These are phyloP conservation scores for Acanthaster planci DNA, from an alignment of 35 echinoderm and acorn worm genomes.

Conservation along the genomic window DNA sequence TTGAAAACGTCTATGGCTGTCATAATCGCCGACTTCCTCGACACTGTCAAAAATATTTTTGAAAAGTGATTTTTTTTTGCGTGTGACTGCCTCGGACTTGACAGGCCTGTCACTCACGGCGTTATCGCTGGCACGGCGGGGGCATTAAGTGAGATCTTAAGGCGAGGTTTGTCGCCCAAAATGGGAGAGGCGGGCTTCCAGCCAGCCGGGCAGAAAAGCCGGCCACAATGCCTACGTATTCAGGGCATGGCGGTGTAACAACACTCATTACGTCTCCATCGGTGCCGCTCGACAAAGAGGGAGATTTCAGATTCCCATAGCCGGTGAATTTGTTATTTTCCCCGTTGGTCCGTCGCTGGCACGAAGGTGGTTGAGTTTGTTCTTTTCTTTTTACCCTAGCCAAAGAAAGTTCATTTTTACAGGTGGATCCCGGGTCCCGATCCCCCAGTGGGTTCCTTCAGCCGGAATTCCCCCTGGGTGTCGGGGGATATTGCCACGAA, in stretches of 20 bases:
- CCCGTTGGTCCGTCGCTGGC: too few species aligned
- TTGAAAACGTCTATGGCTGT: neutral
- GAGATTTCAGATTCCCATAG: conserved; percentile 5
- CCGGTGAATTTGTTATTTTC: neutral
- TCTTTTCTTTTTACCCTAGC: too few species aligned
- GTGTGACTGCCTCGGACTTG: conserved; percentile 2
- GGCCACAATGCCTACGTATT: neutral
- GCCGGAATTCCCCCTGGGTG: conserved; percentile 16
- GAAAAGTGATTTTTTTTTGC: neutral
- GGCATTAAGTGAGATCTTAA: neutral
- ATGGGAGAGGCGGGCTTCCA: neutral
- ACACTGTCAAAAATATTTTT: neutral
- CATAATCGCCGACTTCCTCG: neutral
- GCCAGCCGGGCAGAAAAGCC: conserved; percentile 13
- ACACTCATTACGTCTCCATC: conserved; percentile 17
- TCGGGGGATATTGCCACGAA: too few species aligned
- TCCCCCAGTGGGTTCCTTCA: neutral
- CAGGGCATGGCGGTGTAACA: neutral
- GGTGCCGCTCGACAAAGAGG: neutral
- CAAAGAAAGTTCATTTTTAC: conserved; percentile 15
- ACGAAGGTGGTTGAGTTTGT: too few species aligned
- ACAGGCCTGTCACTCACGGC: neutral
- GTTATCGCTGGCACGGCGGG: conserved; percentile 10
- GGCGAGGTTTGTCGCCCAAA: neutral
- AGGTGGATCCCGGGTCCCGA: neutral